phyloP scores from a whole-genome alignment of 2,888 invertebrate genomes.

The Nephrotoma flavescens region DNA sequence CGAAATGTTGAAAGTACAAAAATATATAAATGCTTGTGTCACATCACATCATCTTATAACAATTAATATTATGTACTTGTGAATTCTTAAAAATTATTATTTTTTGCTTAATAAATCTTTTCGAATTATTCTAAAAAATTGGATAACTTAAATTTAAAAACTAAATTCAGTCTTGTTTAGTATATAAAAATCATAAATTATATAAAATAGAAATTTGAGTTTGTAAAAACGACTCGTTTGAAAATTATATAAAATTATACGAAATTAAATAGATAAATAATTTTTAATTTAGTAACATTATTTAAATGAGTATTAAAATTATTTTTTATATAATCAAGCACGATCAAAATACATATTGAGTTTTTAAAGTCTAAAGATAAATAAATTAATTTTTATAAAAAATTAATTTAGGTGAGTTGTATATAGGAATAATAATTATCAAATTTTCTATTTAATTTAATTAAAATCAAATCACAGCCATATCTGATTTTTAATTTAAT shows the following conservation, averaged over 20 bases:
- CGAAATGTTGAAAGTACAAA: not conserved
- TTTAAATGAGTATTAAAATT: not conserved
- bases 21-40: not conserved
- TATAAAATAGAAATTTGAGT: not conserved
- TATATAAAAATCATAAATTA: not conserved
- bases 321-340: not conserved
- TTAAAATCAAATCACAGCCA: not conserved
- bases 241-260: not conserved
- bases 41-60: not conserved
- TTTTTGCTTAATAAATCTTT: not conserved
- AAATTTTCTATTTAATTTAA: not conserved
- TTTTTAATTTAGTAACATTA: not conserved
- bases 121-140: not conserved
- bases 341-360: not conserved
- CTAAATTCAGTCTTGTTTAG: not conserved
- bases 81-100: not conserved
- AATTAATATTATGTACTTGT: not conserved
- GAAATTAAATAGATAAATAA: not conserved
- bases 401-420: not conserved
- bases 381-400: not conserved
- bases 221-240: not conserved
- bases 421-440: not conserved
- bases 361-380: not conserved
- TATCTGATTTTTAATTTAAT: not conserved
- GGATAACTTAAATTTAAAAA: not conserved